Conservation (phyloP, 2,797 vertebrate genomes). For the Gymnoscopelus braueri region DNA sequence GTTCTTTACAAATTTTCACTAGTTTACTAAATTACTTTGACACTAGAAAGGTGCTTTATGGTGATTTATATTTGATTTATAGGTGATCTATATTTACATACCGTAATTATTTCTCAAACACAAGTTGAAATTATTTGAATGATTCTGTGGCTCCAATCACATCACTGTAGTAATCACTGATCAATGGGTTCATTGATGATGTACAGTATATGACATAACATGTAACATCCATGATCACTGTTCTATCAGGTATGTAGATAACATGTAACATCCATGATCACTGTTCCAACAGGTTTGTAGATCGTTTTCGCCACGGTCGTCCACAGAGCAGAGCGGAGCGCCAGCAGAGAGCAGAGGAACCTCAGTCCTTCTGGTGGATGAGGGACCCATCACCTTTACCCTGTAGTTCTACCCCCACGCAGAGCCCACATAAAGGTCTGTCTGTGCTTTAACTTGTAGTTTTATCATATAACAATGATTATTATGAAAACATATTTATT, state of each 20-base stretch:
- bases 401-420: conserved; percentile 65
- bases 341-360: conserved; percentile 54
- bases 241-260: conserved; percentile 80
- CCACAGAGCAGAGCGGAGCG: conserved; percentile 86
- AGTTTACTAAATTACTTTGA: too few relatives aligned
- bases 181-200: too few relatives aligned
- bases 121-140: too few relatives aligned
- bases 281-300: conserved; percentile 81
- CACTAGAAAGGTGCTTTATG: too few relatives aligned
- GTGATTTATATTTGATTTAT: too few relatives aligned
- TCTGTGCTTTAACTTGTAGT: conserved; percentile 1
- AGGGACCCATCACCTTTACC: conserved; percentile 61
- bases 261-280: background rate
- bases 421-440: conserved; percentile 47
- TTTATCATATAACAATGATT: too few relatives aligned
- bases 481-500: background rate
- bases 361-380: conserved; percentile 85
- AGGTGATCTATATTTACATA: too few relatives aligned
- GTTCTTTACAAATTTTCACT: too few relatives aligned
- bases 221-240: conserved; percentile 5
- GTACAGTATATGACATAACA: too few relatives aligned
- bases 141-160: too few relatives aligned
- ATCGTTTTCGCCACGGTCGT: conserved; percentile 85
- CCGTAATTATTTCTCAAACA: too few relatives aligned
- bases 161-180: background rate